Evolutionary conservation across 2,797 vertebrate genomes (phyloP).

Genomic region (Peromyscus nudipes): DNA sequence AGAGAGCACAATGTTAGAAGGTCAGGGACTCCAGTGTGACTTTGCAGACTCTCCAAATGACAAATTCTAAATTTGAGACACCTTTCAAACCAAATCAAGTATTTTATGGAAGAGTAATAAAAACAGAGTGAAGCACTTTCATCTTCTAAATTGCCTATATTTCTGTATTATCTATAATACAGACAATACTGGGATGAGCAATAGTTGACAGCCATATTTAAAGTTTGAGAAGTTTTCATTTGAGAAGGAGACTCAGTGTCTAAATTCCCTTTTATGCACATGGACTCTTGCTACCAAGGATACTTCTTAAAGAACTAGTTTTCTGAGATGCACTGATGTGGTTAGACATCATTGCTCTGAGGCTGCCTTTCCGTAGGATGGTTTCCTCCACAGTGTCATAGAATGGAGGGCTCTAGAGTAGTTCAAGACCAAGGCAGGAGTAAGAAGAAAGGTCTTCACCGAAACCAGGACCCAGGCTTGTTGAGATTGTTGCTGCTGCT

Average conservation of each 20-base stretch:
- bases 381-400: background rate
- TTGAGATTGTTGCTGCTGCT: background rate
- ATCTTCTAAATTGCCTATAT: background rate
- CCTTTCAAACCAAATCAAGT: background rate
- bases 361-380: background rate
- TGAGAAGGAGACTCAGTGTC: background rate
- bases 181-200: background rate
- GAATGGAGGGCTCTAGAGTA: background rate
- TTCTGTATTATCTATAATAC: background rate
- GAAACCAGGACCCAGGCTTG: background rate
- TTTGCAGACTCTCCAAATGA: conserved; percentile 25
- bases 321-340: background rate
- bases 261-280: background rate
- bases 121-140: background rate
- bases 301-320: background rate
- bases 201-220: background rate
- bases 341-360: background rate
- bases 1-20: background rate
- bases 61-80: background rate
- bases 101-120: background rate
- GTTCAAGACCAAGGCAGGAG: background rate
- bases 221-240: conserved; percentile 32
- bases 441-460: background rate
- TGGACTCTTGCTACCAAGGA: background rate
- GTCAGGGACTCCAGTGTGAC: background rate